phyloP scores from a whole-genome alignment of 92 coral and sea anemone genomes.

The Zoanthus sansibaricus region DNA sequence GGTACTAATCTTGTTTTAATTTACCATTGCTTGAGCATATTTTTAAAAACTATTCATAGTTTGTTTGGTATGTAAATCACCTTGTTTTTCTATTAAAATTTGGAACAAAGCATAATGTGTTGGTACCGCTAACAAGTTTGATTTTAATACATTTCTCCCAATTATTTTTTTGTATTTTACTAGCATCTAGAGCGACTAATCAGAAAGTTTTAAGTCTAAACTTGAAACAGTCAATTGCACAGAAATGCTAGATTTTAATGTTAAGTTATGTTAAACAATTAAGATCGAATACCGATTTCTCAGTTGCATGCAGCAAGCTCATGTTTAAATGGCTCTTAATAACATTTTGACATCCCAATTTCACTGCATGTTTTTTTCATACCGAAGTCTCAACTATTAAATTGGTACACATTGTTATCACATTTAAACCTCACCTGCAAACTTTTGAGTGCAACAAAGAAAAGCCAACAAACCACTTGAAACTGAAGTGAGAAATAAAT shows the following conservation, averaged over 20 bases:
- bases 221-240: neutral
- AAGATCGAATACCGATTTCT: neutral
- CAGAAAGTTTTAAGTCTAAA: neutral
- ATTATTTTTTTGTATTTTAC: neutral
- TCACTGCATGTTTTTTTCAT: neutral
- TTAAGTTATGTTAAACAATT: neutral
- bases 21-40: neutral
- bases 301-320: too few relatives aligned
- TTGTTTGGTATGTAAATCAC: constrained; percentile 8
- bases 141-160: neutral
- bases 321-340: too few relatives aligned
- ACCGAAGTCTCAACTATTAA: neutral
- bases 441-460: neutral
- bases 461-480: neutral
- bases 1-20: neutral
- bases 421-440: neutral
- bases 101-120: neutral
- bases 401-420: neutral
- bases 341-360: neutral
- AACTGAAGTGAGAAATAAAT: neutral
- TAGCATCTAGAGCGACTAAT: neutral
- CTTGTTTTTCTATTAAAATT: neutral
- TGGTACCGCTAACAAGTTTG: neutral
- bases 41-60: neutral
- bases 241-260: neutral